Evolutionary conservation across 2,888 invertebrate species (phyloP).

Genomic region (Choristoneura rosaceana): DNA sequence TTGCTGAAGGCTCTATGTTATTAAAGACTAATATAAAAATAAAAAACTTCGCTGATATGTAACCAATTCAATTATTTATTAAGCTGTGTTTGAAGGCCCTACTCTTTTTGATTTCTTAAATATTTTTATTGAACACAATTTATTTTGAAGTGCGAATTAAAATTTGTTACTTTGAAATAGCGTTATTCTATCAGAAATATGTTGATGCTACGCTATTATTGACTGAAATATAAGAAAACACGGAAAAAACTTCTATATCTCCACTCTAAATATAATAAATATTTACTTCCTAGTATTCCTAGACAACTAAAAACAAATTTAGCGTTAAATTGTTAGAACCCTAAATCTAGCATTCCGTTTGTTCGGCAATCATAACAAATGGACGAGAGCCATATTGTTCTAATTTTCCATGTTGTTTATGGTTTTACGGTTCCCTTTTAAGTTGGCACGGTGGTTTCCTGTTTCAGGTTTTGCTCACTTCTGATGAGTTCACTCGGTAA

Average conservation of each 20-base stretch:
- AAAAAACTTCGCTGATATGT: too few relatives aligned
- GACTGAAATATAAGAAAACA: neutral
- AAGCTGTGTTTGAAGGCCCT: too few relatives aligned
- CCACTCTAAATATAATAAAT: slow-evolving; percentile 1
- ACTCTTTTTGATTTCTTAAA: too few relatives aligned
- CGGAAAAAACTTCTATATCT: neutral
- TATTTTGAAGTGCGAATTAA: too few relatives aligned
- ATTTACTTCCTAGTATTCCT: neutral
- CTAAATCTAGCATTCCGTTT: slow-evolving; percentile 1
- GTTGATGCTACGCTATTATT: neutral
- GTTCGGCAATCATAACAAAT: slow-evolving; percentile 20
- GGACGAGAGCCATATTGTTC: slow-evolving; percentile 28
- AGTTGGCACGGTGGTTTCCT: neutral
- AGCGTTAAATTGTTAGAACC: neutral
- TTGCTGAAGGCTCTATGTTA: too few relatives aligned
- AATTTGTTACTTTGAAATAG: too few relatives aligned
- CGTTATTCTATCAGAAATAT: too few relatives aligned
- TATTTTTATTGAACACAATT: too few relatives aligned
- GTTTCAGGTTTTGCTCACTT: slow-evolving; percentile 1
- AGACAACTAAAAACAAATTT: slow-evolving; percentile 20
- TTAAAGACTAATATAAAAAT: too few relatives aligned
- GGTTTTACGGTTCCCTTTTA: slow-evolving; percentile 1
- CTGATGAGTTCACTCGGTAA: neutral
- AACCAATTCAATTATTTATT: too few relatives aligned
- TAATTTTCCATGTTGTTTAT: slow-evolving; percentile 11